These are phyloP conservation scores for Incurvaria masculella DNA, from an alignment of 2,888 invertebrate species.

Conservation along the genomic window DNA sequence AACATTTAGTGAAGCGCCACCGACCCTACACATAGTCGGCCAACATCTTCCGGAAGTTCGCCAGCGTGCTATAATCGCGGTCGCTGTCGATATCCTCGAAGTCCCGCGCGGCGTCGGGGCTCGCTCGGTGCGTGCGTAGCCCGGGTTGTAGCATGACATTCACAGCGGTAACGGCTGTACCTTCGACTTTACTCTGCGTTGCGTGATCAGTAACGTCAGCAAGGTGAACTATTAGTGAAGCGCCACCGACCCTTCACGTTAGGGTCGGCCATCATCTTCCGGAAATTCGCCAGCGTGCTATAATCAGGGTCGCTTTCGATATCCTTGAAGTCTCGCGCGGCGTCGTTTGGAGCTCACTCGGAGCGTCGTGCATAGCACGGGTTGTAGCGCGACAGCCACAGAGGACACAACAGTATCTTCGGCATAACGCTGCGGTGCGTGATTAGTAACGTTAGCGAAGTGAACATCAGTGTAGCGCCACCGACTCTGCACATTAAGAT, in stretches of 20 bases:
- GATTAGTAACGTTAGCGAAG: slow-evolving; percentile 85
- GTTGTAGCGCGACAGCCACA: slow-evolving; percentile 73
- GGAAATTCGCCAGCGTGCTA: slow-evolving; percentile 69
- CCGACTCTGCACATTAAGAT: slow-evolving; percentile 69
- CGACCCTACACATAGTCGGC: slow-evolving; percentile 72
- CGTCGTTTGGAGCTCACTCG: slow-evolving; percentile 61
- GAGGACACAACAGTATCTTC: slow-evolving; percentile 90
- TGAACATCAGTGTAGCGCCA: no score
- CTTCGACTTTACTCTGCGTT: slow-evolving; percentile 97
- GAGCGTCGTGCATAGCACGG: slow-evolving; percentile 61
- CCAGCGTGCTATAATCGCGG: slow-evolving; percentile 66
- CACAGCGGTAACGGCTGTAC: slow-evolving; percentile 90
- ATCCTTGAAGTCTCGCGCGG: slow-evolving; percentile 67
- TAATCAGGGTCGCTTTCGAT: slow-evolving; percentile 69
- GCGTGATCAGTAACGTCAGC: slow-evolving; percentile 88
- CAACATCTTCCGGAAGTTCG: slow-evolving; percentile 75
- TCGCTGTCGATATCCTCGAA: slow-evolving; percentile 72
- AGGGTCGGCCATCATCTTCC: slow-evolving; percentile 74
- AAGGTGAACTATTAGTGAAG: no score
- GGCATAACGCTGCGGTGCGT: slow-evolving; percentile 98
- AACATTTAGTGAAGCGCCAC: no score
- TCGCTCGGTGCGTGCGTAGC: slow-evolving; percentile 59
- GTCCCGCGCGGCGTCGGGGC: slow-evolving; percentile 62
- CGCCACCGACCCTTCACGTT: no score
- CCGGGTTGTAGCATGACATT: slow-evolving; percentile 68